Conservation (phyloP, 2,113 vertebrate genomes). For the Callospermophilus lateralis region DNA sequence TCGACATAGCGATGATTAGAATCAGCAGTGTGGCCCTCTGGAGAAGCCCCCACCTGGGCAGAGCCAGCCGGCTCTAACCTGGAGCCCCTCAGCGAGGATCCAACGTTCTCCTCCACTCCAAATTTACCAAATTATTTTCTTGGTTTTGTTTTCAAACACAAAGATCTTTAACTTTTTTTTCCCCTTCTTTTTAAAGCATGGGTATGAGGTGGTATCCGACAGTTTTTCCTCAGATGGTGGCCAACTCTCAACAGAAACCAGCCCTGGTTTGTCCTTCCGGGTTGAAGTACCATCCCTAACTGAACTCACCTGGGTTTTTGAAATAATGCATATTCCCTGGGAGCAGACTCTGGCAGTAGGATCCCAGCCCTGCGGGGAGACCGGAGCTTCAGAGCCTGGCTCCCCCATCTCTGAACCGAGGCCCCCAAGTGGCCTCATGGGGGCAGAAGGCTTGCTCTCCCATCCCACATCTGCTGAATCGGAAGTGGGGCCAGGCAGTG, state of each 20-base stretch:
- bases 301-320: neutral
- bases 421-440: neutral
- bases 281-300: neutral
- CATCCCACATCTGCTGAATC: neutral
- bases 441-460: too few species aligned
- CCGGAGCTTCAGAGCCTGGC: neutral
- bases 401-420: neutral
- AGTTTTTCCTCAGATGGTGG: neutral
- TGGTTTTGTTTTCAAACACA: neutral
- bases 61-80: neutral
- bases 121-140: neutral
- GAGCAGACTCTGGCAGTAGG: neutral
- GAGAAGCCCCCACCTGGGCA: neutral
- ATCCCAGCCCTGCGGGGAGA: neutral
- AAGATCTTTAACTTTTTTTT: neutral
- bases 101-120: neutral
- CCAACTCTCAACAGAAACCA: neutral
- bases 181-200: too few species aligned
- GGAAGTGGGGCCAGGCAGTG: neutral
- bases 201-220: neutral
- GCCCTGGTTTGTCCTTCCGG: neutral
- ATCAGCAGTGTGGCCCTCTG: neutral
- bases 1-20: neutral
- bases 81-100: too few species aligned
- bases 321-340: neutral